Evolutionary conservation across 2,888 invertebrate species (phyloP).

Genomic region (Drosophila niveifrons): DNA sequence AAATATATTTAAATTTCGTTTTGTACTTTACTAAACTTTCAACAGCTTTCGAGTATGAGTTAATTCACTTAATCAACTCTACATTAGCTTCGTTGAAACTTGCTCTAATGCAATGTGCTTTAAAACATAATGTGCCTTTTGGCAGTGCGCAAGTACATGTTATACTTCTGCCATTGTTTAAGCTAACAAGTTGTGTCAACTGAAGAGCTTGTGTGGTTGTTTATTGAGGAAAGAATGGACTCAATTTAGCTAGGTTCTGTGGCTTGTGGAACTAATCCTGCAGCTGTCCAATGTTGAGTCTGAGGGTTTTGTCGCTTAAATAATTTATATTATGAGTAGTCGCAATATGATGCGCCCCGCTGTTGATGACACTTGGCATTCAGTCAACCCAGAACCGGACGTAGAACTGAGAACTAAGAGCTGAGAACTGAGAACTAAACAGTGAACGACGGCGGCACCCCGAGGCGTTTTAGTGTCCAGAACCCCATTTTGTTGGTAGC

Average conservation of each 20-base stretch:
- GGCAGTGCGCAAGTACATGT: not conserved
- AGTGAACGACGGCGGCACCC: constrained; percentile 12
- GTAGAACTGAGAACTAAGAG: not conserved
- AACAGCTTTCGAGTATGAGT: no score
- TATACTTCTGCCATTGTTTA: not conserved
- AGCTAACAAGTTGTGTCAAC: not conserved
- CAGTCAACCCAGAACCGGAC: constrained; percentile 9
- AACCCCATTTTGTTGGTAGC: constrained; percentile 26
- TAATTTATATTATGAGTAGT: not conserved
- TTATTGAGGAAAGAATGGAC: not conserved
- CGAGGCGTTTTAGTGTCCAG: constrained; percentile 29
- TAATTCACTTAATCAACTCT: no score
- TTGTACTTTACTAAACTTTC: no score
- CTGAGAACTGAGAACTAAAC: not conserved
- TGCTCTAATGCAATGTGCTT: not conserved
- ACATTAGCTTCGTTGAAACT: not conserved
- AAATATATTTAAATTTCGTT: no score
- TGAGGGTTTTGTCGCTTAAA: constrained; percentile 11
- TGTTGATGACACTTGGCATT: constrained; percentile 48
- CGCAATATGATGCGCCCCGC: constrained; percentile 25
- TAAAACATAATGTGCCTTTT: not conserved
- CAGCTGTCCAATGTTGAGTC: constrained; percentile 19
- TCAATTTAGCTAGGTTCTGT: not conserved
- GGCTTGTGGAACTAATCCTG: not conserved
- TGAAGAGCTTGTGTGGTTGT: not conserved